Percentiles rank a stretch among this genome's conserved stretches.
Evolutionary conservation across 2,113 vertebrate species (phyloP).

Genomic region (Hemibagrus wyckioides): DNA sequence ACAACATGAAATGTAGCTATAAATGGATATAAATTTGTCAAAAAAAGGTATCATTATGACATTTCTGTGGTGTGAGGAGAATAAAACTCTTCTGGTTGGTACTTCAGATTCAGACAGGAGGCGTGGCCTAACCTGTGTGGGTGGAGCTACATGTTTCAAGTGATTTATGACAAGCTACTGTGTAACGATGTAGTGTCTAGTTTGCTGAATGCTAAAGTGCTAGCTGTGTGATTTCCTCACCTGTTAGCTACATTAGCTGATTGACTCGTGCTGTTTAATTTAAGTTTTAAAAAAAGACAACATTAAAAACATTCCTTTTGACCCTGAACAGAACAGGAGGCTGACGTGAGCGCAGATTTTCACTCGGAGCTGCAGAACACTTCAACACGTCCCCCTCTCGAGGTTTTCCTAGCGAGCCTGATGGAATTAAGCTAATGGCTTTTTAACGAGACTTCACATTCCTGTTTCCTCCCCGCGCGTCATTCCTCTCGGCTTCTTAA

Average conservation of each 20-base stretch:
- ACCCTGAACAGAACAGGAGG: conserved; percentile 14
- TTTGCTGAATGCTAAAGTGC: not conserved
- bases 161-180: not conserved
- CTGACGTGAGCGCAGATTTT: not conserved
- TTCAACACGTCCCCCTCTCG: conserved; percentile 36
- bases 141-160: not conserved
- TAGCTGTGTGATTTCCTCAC: not conserved
- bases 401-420: conserved; percentile 66
- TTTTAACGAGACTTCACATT: conserved; percentile 60
- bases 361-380: conserved; percentile 22
- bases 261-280: not conserved
- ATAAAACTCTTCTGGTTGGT: no score
- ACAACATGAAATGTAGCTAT: not conserved
- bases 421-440: conserved; percentile 81
- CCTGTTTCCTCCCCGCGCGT: conserved; percentile 69
- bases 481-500: conserved; percentile 69
- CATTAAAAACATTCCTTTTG: not conserved
- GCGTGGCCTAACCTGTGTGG: not conserved
- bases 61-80: not conserved
- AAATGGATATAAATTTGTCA: not conserved
- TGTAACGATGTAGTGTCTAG: not conserved
- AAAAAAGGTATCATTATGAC: not conserved
- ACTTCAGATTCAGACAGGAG: not conserved
- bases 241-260: not conserved
- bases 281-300: not conserved